Evolutionary conservation across 2,113 vertebrate genomes (phyloP), one percentile per base, ranked within the genome.

Genomic region (Pygoscelis antarcticus): DNA sequence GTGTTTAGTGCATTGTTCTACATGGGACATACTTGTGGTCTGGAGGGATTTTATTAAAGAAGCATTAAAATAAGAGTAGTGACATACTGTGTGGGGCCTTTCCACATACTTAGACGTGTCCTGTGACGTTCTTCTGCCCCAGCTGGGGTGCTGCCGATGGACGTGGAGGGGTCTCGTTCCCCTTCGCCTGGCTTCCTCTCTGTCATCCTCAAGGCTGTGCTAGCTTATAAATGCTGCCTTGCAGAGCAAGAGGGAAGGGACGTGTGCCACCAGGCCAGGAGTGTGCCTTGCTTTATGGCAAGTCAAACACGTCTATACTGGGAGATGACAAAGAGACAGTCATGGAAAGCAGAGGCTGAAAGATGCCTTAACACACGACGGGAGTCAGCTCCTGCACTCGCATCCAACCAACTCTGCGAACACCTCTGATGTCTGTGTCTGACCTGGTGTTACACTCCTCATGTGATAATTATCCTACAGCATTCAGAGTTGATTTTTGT

Each of bases 21-120:
- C 55, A 12, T 22, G 20, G 34, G 27, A 46, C 12, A 6, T 40
- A 36, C 34, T 38, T 57, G 16, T 68, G 30, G 10, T 49, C 55
- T 62, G 29, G n/a, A 78, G 54, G 77, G 55, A 36, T 49, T 70
- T 83, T 64, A 25, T 78, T 36, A 42, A 88, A 60, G 66, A 22
- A 84, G 4, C 16, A n/a, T 78, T 91, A 62, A 74, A 83, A 44
- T 47, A 44, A 26, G 36, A 68, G 18, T 10, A 30, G n/a, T 61
- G 40, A 61, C 17, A 16, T 44, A 16, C 61, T 51, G 12, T 30
- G 70, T 27, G 51, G 14, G 46, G 14, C 42, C 62, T 78, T 82
- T 42, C 60, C 32, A 16, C 4, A 0, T 8, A 1, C 0, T 3
- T 18, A 16, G n/a, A 9, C 1, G 1, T 52, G 30, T 80, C 58